Conservation (phyloP, 1,140 invertebrate genomes). For the Artemia franciscana region DNA sequence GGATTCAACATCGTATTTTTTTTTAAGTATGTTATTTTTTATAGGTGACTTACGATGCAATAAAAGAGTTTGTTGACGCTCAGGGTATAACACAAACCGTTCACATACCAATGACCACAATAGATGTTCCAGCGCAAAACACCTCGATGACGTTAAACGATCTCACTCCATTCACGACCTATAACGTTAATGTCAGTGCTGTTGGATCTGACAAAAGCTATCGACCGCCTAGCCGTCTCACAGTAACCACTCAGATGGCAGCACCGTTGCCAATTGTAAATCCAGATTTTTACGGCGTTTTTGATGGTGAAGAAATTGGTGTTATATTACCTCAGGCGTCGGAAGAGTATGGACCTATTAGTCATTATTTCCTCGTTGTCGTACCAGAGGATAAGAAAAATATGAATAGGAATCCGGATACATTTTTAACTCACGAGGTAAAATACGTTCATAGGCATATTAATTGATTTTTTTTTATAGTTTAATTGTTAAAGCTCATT, state of each 20-base stretch:
- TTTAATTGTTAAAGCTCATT: too few species aligned
- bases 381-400: slow-evolving; percentile 59
- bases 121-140: slow-evolving; percentile 39
- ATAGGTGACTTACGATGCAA: slow-evolving; percentile 63
- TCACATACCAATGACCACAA: slow-evolving; percentile 42
- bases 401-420: slow-evolving; percentile 64
- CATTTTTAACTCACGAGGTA: slow-evolving; percentile 62
- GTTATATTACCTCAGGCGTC: slow-evolving; percentile 82
- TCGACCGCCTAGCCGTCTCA: slow-evolving; percentile 72
- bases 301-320: slow-evolving; percentile 60
- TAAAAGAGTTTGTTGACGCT: slow-evolving; percentile 84
- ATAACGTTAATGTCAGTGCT: slow-evolving; percentile 79
- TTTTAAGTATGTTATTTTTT: too few species aligned
- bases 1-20: too few species aligned
- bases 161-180: slow-evolving; percentile 76
- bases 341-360: slow-evolving; percentile 95
- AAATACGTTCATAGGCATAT: too few species aligned
- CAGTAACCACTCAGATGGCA: slow-evolving; percentile 83
- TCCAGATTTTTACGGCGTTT: slow-evolving; percentile 72
- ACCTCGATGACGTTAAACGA: slow-evolving; percentile 54
- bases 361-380: slow-evolving; percentile 87
- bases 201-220: slow-evolving; percentile 60
- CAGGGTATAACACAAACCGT: slow-evolving; percentile 74
- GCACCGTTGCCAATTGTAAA: slow-evolving; percentile 86
- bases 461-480: too few species aligned